Conservation (phyloP, 1,140 invertebrate genomes). For the Leptoteleia sp. region DNA sequence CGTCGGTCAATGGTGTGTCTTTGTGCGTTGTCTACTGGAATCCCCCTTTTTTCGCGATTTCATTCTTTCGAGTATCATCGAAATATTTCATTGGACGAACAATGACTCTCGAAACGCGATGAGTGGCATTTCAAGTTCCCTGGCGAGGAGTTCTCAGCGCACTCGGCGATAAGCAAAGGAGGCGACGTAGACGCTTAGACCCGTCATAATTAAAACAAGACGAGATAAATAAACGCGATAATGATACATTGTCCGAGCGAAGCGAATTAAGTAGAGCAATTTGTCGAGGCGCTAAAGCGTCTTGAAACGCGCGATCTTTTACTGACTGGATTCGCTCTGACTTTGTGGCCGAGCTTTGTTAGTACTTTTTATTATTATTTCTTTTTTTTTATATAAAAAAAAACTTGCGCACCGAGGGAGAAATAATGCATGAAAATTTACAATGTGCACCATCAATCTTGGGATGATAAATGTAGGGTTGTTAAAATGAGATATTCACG, state of each 20-base stretch:
- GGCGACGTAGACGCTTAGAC: constrained; percentile 68
- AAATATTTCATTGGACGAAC: constrained; percentile 60
- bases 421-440: no score
- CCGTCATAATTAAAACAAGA: constrained; percentile 76
- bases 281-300: constrained; percentile 71
- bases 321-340: no score
- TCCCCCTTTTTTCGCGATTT: constrained; percentile 43
- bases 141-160: constrained; percentile 63
- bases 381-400: no score
- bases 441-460: no score
- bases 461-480: no score
- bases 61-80: constrained; percentile 58
- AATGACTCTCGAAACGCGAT: constrained; percentile 51
- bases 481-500: no score
- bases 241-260: constrained; percentile 73
- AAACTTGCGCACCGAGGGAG: no score
- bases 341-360: constrained; percentile 4
- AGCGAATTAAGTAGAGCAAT: constrained; percentile 73
- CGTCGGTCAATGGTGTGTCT: constrained; percentile 42
- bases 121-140: constrained; percentile 56
- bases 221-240: constrained; percentile 75
- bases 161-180: constrained; percentile 58
- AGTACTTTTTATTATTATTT: constrained; percentile 12
- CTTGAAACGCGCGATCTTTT: constrained; percentile 61
- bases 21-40: constrained; percentile 23